Percentiles rank a stretch among this genome's conserved stretches.
These are phyloP conservation scores for Poecilobothrus nobilitatus DNA, from an alignment of 2,888 invertebrate genomes.

Conservation along the genomic window DNA sequence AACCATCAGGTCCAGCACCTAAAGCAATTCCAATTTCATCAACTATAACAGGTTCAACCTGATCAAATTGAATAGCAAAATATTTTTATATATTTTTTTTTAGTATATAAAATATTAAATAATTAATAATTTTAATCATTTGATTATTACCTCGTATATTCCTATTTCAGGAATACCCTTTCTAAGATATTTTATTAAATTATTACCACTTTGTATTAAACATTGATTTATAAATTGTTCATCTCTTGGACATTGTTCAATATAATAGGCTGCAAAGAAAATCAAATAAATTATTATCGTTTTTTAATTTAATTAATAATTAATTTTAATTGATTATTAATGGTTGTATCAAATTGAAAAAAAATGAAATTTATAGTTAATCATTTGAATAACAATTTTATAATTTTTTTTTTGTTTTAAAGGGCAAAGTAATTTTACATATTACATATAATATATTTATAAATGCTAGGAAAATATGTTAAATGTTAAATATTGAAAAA, in stretches of 20 bases:
- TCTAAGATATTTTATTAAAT: constrained; percentile 60
- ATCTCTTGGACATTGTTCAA: constrained; percentile 62
- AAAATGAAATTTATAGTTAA: too few relatives aligned
- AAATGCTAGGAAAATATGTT: too few relatives aligned
- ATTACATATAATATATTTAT: too few relatives aligned
- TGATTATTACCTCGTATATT: constrained; percentile 53
- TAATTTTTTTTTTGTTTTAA: too few relatives aligned
- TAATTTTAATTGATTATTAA: too few relatives aligned
- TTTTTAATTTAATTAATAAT: too few relatives aligned
- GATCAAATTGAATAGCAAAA: constrained; percentile 20
- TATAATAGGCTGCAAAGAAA: constrained; percentile 53
- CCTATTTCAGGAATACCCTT: constrained; percentile 67
- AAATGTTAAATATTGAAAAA: too few relatives aligned
- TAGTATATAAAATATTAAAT: not conserved
- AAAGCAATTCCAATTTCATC: constrained; percentile 73
- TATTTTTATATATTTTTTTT: not conserved
- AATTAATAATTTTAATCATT: not conserved
- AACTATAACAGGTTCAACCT: constrained; percentile 72
- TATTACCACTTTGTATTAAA: constrained; percentile 64
- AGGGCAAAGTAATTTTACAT: too few relatives aligned
- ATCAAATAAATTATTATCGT: not conserved
- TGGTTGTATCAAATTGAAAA: too few relatives aligned
- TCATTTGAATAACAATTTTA: too few relatives aligned
- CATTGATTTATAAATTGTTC: constrained; percentile 67
- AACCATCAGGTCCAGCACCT: constrained; percentile 74